Base-by-base conservation (phyloP, 2,888 invertebrate genomes). In the Melanostoma scalare region DNA sequence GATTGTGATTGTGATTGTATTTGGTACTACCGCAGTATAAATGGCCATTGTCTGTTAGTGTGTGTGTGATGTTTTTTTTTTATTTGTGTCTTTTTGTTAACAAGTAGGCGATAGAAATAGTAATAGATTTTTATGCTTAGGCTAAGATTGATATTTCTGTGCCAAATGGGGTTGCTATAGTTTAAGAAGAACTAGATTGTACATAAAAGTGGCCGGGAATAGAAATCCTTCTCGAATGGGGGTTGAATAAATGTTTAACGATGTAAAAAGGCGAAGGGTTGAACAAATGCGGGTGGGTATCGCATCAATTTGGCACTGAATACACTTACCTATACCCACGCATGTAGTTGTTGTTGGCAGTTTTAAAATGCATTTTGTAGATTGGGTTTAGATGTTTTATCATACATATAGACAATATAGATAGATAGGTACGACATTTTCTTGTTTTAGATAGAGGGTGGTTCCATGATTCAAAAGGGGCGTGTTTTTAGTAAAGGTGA, bases 101-200 rank as follows among this genome's bases (percentile, higher is more conserved):
- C 82, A 82, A 82, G 82, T 82, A 82, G 82, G 82, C 82, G 78
- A 82, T 82, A 82, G 67, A 82, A 77, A 82, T 74, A 76, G 82
- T 78, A 77, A 82, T 82, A 82, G 82, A 82, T 74, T 82, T 78
- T 58, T 82, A 60, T 69, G 82, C 78, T 82, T 78, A 74, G 68
- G 69, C 61, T 69, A 82, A 77, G 82, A 78, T 82, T 82, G 77
- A 82, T 77, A 82, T 78, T 82, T 69, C 73, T 77, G 53, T 78
- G 63, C 77, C 58, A 77, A 82, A 77, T 71, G 74, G 78, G 77
- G 60, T 72, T 78, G 72, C 60, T 60, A 36, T 38, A 60, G 52
- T 82, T 46, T 71, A 56, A 31, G 71, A 61, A 40, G 71, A 61
- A 40, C 76, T 60, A 35, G 46, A 52, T 52, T 48, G 42, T 44